Evolutionary conservation across 2,888 invertebrate species (phyloP), one percentile per base, ranked within the genome.

Genomic region (Drosophila flavopinicola): DNA sequence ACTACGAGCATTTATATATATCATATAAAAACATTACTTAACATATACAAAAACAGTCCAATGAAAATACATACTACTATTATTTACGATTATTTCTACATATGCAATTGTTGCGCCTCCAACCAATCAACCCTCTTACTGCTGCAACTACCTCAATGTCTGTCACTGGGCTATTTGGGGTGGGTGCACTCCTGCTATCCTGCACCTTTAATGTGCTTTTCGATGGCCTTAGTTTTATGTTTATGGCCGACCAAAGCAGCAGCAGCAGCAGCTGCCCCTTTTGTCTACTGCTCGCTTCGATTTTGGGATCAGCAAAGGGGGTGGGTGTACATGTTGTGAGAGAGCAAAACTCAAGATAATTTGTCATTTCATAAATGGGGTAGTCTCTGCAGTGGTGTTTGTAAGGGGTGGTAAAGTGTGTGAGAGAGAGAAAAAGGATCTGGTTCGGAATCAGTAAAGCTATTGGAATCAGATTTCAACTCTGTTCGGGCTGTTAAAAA

Each of bases 301-400:
- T 59, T 60, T 60, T 64, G 54, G 77, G 80, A 71, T 74, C 70
- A 38, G 27, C 68, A 1, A 10, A 25, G 69, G 74, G 74, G 64
- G 48, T 66, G 57, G 38, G 72, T 57, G 41, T 6, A 38, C 41
- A 33, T n/a, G 15, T 15, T 49, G 35, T 15, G 32, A 51, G 44
- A 64, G 68, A 41, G 49, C 51, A 42, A 15, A 47, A 25, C 38
- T 64, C 65, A 58, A 20, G 33, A 39, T 74, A 68, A 53, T 68
- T 68, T 72, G 56, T 61, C 52, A 67, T 24, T 29, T 25, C 6
- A 42, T 30, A 53, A 52, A 49, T 37, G 64, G 77, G 77, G 79
- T 76, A 44, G 72, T 25, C 51, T 27, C 10, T 27, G 29, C 24
- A 24, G 6, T 9, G 11, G 17, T 20, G 10, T 33, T 35, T 13